phyloP scores from a whole-genome alignment of 2,888 invertebrate genomes.

The Rotaria magnacalcarata region DNA sequence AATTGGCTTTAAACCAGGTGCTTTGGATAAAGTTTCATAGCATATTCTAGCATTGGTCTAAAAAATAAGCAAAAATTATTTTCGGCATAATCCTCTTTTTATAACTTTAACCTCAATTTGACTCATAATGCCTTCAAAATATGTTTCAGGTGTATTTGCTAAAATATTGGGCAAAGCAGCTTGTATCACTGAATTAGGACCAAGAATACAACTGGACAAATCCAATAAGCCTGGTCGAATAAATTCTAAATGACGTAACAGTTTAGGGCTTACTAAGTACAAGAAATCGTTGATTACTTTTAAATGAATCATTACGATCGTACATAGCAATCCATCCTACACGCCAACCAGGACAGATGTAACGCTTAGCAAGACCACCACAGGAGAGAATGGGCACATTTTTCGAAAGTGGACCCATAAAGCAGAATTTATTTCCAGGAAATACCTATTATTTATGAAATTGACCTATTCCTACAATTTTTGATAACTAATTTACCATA shows the following conservation, averaged over 20 bases:
- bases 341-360: constrained; percentile 92
- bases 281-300: constrained; percentile 49
- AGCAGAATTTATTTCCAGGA: constrained; percentile 72
- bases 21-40: constrained; percentile 67
- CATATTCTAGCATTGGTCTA: constrained; percentile 76
- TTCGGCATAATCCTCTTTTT: too few species aligned
- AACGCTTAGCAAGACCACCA: constrained; percentile 87
- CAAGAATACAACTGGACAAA: constrained; percentile 80
- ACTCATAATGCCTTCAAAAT: constrained; percentile 72
- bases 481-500: too few species aligned
- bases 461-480: too few species aligned
- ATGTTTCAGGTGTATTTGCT: constrained; percentile 74
- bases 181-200: constrained; percentile 83
- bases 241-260: constrained; percentile 47
- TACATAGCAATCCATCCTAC: constrained; percentile 92
- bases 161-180: constrained; percentile 83
- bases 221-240: constrained; percentile 64
- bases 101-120: too few species aligned
- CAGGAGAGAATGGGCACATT: constrained; percentile 87
- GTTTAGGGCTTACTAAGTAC: not conserved
- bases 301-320: constrained; percentile 70
- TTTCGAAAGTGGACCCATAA: constrained; percentile 76
- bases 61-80: not conserved
- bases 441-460: constrained; percentile 60
- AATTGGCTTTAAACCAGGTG: constrained; percentile 77